Evolutionary conservation across 1,140 invertebrate species (phyloP), one percentile per base, ranked within the genome.

Genomic region (Himalopsyche phryganea): DNA sequence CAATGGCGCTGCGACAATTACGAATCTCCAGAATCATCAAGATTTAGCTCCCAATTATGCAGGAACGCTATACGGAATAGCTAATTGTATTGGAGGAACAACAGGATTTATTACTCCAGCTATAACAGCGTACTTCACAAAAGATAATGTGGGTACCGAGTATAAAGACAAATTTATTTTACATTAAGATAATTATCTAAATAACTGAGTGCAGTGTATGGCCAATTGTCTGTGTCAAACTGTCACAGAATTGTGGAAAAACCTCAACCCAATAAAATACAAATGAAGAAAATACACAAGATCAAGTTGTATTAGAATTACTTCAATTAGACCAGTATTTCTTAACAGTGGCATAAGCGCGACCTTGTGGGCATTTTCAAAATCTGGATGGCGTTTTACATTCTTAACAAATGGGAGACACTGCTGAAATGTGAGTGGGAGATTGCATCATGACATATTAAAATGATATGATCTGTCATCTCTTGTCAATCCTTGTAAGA

Each of bases 1-100:
- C 14, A 91, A 92, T 59, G 92, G 92, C 0, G 90, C 91, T 36
- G 87, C 88, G 0, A 90, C 89, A 15, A 80, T 90, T 47, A 91
- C 90, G 0, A 93, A 84, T 73, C 80, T 90, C 66, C 85, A 89
- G 66, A 94, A 94, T 69, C 88, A 91, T 58, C 85, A 94, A 72
- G 90, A 92, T 73, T 74, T 93, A 32, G 87, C 90, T 0, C 77
- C 77, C 0, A 92, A 90, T 71, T 90, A 82, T 75, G 91, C 91
- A 14, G 88, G 87, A 33, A 85, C 85, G 1, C 68, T 89, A 6
- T 89, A 88, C 56, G 87, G 88, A 14, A 84, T 89, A 35, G 85
- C 87, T 51, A 89, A 89, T 60, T 86, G 83, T 11, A 74, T 89
- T 35, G 87, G 86, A 6, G 85, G 85, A 36, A 86, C 85, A 1